These are phyloP conservation scores for Drosophila oshimai DNA, from an alignment of 1,140 invertebrate genomes.

Conservation along the genomic window DNA sequence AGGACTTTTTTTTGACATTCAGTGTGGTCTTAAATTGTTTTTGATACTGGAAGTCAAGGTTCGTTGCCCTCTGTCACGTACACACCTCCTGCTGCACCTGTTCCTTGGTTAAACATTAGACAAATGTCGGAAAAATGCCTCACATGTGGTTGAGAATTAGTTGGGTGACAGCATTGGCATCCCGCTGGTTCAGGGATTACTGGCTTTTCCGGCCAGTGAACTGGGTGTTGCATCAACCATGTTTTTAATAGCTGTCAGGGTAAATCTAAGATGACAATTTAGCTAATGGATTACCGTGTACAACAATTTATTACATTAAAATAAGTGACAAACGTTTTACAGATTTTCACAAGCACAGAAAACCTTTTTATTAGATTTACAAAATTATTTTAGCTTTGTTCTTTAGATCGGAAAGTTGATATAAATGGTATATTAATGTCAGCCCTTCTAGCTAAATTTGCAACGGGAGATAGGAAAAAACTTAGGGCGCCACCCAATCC, in stretches of 20 bases:
- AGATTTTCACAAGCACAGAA: too few species aligned
- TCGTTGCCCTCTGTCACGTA: constrained; percentile 22
- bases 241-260: background rate
- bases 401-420: background rate
- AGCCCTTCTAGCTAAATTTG: background rate
- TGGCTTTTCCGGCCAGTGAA: background rate
- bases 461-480: background rate
- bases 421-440: background rate
- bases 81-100: constrained; percentile 16
- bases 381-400: background rate
- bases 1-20: background rate
- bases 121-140: background rate
- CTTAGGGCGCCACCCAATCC: background rate
- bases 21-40: background rate
- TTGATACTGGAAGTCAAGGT: background rate
- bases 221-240: background rate
- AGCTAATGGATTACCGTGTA: too few species aligned
- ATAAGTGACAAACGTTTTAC: too few species aligned
- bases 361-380: too few species aligned
- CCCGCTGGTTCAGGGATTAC: background rate
- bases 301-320: background rate
- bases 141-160: background rate
- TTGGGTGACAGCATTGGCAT: background rate
- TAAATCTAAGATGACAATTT: background rate
- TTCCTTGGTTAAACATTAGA: constrained; percentile 1